phyloP scores from a whole-genome alignment of 2,888 invertebrate genomes.

The Lumbricus terrestris region DNA sequence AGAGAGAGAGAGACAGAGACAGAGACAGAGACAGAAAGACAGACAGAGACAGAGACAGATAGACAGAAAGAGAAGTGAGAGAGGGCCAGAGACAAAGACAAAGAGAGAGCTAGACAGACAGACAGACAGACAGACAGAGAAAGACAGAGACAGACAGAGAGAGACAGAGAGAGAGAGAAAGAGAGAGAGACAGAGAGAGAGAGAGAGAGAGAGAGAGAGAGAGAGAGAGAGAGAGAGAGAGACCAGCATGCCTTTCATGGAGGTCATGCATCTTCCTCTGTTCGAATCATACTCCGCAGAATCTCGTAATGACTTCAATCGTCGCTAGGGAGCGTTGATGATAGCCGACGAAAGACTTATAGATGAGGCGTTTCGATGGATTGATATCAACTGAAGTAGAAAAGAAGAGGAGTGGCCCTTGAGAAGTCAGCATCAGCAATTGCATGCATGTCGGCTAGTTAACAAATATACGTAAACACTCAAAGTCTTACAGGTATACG shows the following conservation, averaged over 20 bases:
- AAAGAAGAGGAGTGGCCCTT: slow-evolving; percentile 3
- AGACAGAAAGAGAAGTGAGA: too few relatives aligned
- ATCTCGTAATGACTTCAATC: background rate
- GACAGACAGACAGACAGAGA: background rate
- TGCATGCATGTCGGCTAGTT: too few relatives aligned
- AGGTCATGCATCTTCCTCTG: background rate
- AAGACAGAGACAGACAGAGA: background rate
- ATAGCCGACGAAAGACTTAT: background rate
- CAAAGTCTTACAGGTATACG: background rate
- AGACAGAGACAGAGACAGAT: too few relatives aligned
- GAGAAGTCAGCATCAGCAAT: background rate
- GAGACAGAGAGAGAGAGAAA: background rate
- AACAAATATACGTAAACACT: background rate
- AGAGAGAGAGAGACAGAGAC: too few relatives aligned
- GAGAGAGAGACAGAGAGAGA: too few relatives aligned
- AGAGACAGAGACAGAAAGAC: too few relatives aligned
- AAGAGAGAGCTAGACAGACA: too few relatives aligned
- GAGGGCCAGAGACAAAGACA: too few relatives aligned
- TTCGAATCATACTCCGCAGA: background rate
- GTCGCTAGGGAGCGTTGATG: background rate
- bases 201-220: background rate
- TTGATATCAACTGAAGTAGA: background rate
- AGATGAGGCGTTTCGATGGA: background rate
- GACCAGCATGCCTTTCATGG: background rate
- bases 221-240: background rate